Evolutionary conservation across 2,797 vertebrate species (phyloP), one percentile per base, ranked within the genome.

Genomic region (Helarctos malayanus): DNA sequence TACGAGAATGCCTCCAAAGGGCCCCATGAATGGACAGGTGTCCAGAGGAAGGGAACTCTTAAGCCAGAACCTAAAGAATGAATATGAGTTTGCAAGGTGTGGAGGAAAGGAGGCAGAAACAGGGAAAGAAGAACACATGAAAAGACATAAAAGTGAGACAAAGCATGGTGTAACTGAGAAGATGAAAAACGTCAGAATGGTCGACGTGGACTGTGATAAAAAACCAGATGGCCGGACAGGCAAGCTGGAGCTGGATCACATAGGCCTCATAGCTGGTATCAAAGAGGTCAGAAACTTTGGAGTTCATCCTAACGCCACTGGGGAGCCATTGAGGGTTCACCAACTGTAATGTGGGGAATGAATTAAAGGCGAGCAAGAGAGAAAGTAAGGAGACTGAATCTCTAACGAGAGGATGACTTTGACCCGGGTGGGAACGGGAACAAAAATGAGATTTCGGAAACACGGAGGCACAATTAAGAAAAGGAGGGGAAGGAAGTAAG

Each of bases 401-500:
- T 68, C 91, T 63, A 87, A 29, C 52, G 52, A 84, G 59, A 80
- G 88, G 57, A 35, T 15, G 13, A 57, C 69, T 81, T 69, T 2
- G 75, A 52, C n/a, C 32, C 29, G 12, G 29, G 3, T 68, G 19
- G 61, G 45, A 57, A 94, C n/a, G 57, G 7, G 49, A 84, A 73
- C 10, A 11, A 79, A 85, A 93, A 65, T 23, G n/a, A 85, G 54
- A 83, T 83, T 89, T 96, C 47, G 52, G 80, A 73, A 84, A 81
- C 47, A 89, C 7, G 45, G 3, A 89, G 23, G 45, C 11, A 61
- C 45, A 56, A 41, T 54, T 80, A 82, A 65, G 56, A 82, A 80
- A 81, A 63, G 12, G 7, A 14, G 9, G 68, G 14, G 63, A 84
- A 87, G 52, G 29, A 84, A 87, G 52, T 16, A 82, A 95, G 21